A percentile compares a stretch with the other conserved stretches of the same genome.
These are phyloP conservation scores for Ormyrus nitidulus DNA, from an alignment of 2,888 invertebrate species.

Conservation along the genomic window DNA sequence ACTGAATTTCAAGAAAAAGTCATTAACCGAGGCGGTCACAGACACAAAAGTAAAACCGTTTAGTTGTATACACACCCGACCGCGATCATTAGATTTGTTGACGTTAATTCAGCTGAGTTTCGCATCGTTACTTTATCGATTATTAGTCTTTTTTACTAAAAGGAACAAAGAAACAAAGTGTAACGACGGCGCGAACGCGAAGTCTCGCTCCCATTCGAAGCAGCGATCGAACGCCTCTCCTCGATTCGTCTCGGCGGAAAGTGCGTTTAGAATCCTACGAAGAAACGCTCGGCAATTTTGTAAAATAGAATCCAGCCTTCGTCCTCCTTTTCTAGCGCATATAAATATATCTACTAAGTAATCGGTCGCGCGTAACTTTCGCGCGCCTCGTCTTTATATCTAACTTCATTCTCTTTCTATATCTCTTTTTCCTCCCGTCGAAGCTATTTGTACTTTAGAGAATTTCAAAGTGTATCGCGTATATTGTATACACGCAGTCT, in stretches of 20 bases:
- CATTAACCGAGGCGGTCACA: slow-evolving; percentile 7
- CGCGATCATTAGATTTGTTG: not conserved
- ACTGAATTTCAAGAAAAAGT: slow-evolving; percentile 42
- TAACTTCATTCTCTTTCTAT: slow-evolving; percentile 38
- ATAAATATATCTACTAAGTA: slow-evolving; percentile 2
- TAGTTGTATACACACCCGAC: slow-evolving; percentile 13
- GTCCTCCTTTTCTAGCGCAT: slow-evolving; percentile 36
- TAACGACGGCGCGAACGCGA: not conserved
- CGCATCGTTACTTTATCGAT: not conserved
- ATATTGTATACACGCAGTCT: not conserved
- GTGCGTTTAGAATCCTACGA: too few species aligned
- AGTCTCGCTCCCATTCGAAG: not conserved
- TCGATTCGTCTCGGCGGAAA: not conserved
- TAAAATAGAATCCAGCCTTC: slow-evolving; percentile 2
- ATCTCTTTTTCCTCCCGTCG: slow-evolving; percentile 31
- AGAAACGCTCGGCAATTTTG: not conserved
- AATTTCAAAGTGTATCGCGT: slow-evolving; percentile 29
- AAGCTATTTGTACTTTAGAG: slow-evolving; percentile 49
- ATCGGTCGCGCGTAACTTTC: not conserved
- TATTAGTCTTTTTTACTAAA: not conserved
- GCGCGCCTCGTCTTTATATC: not conserved
- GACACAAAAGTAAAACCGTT: slow-evolving; percentile 30
- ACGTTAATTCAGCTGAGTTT: not conserved
- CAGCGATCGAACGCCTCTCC: not conserved
- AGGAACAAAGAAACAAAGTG: too few species aligned